A percentile compares a stretch with the other conserved stretches of the same genome.
Conservation (phyloP, 2,113 vertebrate genomes). For the Oryctolagus cuniculus region DNA sequence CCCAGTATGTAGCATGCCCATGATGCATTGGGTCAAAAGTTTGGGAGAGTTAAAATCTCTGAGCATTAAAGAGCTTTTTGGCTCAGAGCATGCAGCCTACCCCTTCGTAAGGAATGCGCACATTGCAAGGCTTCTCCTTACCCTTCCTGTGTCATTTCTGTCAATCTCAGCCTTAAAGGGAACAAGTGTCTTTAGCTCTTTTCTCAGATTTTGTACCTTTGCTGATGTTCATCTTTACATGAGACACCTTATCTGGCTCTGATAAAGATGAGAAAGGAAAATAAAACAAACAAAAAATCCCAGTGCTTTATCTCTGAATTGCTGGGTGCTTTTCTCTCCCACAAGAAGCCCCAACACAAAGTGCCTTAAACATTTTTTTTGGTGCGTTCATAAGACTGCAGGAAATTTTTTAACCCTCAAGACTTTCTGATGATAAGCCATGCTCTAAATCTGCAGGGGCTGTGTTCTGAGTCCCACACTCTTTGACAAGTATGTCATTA, state of each 20-base stretch:
- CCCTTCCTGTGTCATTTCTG: slow-evolving; percentile 39
- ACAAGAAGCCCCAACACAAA: slow-evolving; percentile 50
- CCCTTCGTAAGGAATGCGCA: neutral
- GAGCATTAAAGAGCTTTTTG: neutral
- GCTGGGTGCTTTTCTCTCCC: slow-evolving; percentile 47
- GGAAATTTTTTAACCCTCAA: slow-evolving; percentile 81
- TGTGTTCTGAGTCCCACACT: slow-evolving; percentile 64
- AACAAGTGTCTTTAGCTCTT: neutral
- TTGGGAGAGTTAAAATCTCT: neutral
- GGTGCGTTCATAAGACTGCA: slow-evolving; percentile 50
- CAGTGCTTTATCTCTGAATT: neutral
- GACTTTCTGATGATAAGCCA: slow-evolving; percentile 83
- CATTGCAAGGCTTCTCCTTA: slow-evolving; percentile 32
- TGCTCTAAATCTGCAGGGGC: slow-evolving; percentile 74
- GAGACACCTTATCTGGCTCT: slow-evolving; percentile 14
- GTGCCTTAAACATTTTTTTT: neutral
- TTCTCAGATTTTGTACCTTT: slow-evolving; percentile 53
- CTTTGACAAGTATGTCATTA: slow-evolving; percentile 83
- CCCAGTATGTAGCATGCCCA: neutral
- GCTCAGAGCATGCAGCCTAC: neutral
- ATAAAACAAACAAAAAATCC: neutral
- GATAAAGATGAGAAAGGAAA: neutral
- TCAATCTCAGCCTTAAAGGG: slow-evolving; percentile 46
- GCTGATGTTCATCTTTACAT: slow-evolving; percentile 34
- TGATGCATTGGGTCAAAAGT: neutral